Conservation (phyloP, 2,888 invertebrate species). For the Ophion slaviceki region DNA sequence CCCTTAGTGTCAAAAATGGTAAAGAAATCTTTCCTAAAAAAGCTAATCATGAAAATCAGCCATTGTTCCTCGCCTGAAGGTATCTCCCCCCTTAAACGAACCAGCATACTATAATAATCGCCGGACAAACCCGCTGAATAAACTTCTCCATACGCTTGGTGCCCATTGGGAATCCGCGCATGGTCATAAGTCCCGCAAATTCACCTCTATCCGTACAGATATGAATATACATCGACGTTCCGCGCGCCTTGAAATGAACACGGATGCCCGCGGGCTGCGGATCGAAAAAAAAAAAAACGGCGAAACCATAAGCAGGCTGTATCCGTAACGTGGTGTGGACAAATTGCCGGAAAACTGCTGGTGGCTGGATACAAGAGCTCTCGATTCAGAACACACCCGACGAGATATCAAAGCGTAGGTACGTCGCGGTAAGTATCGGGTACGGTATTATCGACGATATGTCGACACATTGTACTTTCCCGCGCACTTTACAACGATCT, state of each 20-base stretch:
- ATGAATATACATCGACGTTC: too few relatives aligned
- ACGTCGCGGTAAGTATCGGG: background rate
- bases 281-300: background rate
- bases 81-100: too few relatives aligned
- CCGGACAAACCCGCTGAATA: too few relatives aligned
- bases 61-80: too few relatives aligned
- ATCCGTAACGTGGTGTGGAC: background rate
- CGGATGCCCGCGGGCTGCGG: background rate
- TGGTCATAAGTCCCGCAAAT: constrained; percentile 5
- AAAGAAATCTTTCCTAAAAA: too few relatives aligned
- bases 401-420: background rate
- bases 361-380: background rate
- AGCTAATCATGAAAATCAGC: too few relatives aligned
- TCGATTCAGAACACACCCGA: background rate
- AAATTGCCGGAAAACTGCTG: constrained; percentile 8
- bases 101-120: too few relatives aligned
- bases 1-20: too few relatives aligned
- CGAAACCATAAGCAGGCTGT: background rate
- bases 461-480: constrained; percentile 15
- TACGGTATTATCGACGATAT: constrained; percentile 5
- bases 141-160: too few relatives aligned
- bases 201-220: too few relatives aligned
- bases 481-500: background rate
- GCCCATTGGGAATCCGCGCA: too few relatives aligned
- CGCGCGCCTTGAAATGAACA: too few relatives aligned